Conservation (phyloP, 2,797 vertebrate genomes). For the Girardinus metallicus region DNA sequence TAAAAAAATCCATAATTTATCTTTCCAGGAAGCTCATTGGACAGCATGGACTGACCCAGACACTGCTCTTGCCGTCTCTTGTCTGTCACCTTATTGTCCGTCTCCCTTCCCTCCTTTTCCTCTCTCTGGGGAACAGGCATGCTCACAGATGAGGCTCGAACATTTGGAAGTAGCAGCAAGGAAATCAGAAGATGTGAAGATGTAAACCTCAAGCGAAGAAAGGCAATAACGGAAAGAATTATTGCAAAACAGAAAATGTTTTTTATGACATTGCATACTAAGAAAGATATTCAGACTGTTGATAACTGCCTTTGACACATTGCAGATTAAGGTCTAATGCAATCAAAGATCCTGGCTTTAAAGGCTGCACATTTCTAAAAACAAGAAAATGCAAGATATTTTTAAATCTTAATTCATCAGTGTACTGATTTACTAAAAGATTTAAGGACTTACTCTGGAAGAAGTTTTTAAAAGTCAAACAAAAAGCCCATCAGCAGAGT, state of each 20-base stretch:
- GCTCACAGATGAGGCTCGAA: conserved; percentile 70
- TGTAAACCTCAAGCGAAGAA: conserved; percentile 33
- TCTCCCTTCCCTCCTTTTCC: conserved; percentile 28
- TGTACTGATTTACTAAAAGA: not conserved
- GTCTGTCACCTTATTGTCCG: conserved; percentile 51
- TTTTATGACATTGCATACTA: conserved; percentile 19
- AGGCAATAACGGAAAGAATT: conserved; percentile 33
- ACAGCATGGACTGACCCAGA: conserved; percentile 27
- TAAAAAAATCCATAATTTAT: conserved; percentile 25
- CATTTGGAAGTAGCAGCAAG: conserved; percentile 53
- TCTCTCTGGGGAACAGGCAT: conserved; percentile 35
- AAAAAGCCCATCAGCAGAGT: conserved; percentile 6
- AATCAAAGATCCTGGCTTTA: not conserved
- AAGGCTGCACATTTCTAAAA: not conserved
- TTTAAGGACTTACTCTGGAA: not conserved
- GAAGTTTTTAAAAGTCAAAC: not conserved
- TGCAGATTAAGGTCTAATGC: conserved; percentile 46
- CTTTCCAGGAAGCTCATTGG: conserved; percentile 28
- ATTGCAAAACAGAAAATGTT: conserved; percentile 50
- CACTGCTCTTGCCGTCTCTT: conserved; percentile 43
- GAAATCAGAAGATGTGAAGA: conserved; percentile 18
- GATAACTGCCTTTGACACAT: conserved; percentile 42
- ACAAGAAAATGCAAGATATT: not conserved
- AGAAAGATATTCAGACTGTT: not conserved
- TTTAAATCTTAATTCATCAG: not conserved